These are phyloP conservation scores for Sinocyclocheilus maitianheensis DNA, from an alignment of 2,113 vertebrate species.

Conservation along the genomic window DNA sequence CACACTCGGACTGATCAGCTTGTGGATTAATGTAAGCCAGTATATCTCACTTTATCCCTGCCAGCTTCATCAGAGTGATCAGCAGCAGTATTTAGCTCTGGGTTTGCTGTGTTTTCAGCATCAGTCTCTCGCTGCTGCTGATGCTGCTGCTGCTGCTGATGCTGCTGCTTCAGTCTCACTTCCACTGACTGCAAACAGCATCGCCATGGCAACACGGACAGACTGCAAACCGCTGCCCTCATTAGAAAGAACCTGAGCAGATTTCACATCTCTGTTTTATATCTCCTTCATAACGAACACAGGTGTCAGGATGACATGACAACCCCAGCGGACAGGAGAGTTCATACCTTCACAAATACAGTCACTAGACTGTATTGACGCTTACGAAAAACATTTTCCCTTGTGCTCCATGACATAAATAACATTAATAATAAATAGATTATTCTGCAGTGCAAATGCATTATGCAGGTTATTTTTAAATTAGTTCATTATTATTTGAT, in stretches of 20 bases:
- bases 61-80: not conserved
- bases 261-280: constrained; percentile 21
- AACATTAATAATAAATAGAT: not conserved
- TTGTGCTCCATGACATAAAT: not conserved
- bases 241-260: constrained; percentile 16
- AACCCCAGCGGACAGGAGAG: not conserved
- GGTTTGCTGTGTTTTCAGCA: not conserved
- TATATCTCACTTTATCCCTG: not conserved
- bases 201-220: constrained; percentile 32
- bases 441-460: not conserved
- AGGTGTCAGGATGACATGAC: not conserved
- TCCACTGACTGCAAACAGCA: not conserved
- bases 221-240: constrained; percentile 11
- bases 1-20: not conserved
- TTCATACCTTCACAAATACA: not conserved
- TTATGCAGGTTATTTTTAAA: constrained; percentile 9
- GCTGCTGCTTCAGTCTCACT: not conserved
- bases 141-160: not conserved
- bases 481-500: constrained; percentile 8
- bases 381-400: not conserved
- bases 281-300: constrained; percentile 16
- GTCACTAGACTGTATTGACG: not conserved
- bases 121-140: not conserved
- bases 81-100: not conserved
- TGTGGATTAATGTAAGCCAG: not conserved